phyloP scores from a whole-genome alignment of 2,888 invertebrate genomes.

The Ethmia dodecea region DNA sequence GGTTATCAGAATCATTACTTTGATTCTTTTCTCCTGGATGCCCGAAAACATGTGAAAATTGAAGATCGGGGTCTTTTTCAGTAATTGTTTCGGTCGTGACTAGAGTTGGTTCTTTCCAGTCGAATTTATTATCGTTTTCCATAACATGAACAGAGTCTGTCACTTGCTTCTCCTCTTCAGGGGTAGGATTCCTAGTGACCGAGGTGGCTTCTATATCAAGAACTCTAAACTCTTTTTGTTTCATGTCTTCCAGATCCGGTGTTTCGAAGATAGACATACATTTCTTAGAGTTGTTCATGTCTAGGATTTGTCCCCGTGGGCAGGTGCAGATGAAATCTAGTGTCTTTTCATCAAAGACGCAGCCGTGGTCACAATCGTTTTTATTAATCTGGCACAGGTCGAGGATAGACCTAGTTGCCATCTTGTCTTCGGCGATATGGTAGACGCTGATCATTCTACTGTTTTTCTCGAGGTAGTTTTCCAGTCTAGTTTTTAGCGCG shows the following conservation, averaged over 20 bases:
- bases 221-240: conserved; percentile 29
- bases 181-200: conserved; percentile 32
- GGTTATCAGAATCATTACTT: conserved; percentile 32
- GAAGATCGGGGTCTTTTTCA: conserved; percentile 42
- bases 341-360: conserved; percentile 79
- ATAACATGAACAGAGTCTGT: conserved; percentile 27
- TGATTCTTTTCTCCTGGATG: conserved; percentile 28
- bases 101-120: conserved; percentile 51
- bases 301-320: conserved; percentile 66
- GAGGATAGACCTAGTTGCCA: conserved; percentile 62
- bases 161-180: conserved; percentile 38
- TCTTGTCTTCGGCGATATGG: conserved; percentile 67
- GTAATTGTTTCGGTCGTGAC: conserved; percentile 38
- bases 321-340: conserved; percentile 83
- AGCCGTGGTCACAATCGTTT: conserved; percentile 81
- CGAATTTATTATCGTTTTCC: conserved; percentile 33
- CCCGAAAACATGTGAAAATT: conserved; percentile 52
- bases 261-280: conserved; percentile 50
- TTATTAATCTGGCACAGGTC: conserved; percentile 82
- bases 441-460: conserved; percentile 73
- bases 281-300: conserved; percentile 54
- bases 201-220: conserved; percentile 34
- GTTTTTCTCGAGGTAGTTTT: conserved; percentile 64
- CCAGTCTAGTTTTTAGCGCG: conserved; percentile 63
- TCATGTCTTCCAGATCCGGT: conserved; percentile 22